A percentile compares a stretch with the other conserved stretches of the same genome.
Conservation (phyloP, 2,113 vertebrate genomes). For the Eulacestoma nigropectus region DNA sequence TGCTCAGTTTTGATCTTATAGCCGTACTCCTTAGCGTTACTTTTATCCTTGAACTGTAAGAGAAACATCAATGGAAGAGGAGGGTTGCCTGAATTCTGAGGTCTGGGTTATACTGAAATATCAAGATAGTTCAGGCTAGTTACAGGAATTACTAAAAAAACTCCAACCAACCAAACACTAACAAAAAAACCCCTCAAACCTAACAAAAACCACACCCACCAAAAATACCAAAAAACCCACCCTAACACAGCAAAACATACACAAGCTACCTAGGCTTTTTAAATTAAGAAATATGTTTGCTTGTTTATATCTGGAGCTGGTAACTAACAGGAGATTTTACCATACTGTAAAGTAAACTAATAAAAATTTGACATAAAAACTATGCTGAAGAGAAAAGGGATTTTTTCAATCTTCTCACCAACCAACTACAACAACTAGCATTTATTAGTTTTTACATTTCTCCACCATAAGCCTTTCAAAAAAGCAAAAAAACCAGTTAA, state of each 20-base stretch:
- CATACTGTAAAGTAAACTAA: not conserved
- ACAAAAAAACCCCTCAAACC: rapidly evolving
- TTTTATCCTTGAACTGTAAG: not conserved
- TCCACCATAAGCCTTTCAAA: not conserved
- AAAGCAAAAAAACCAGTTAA: not conserved
- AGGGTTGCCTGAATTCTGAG: not conserved
- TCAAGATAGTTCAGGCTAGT: not conserved
- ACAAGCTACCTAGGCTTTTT: not conserved
- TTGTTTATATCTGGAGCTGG: not conserved
- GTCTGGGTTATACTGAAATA: not conserved
- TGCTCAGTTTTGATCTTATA: not conserved
- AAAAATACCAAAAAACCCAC: not conserved
- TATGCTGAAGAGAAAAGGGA: rapidly evolving
- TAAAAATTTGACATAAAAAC: not conserved
- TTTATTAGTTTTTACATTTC: not conserved
- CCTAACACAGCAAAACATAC: not conserved
- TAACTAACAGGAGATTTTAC: not conserved
- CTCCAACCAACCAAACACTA: not conserved
- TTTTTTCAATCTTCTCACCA: not conserved
- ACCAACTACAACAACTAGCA: not conserved
- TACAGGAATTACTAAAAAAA: not conserved
- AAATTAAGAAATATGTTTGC: not conserved
- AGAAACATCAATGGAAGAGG: not conserved
- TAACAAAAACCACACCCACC: rapidly evolving
- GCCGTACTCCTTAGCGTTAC: not conserved